A percentile compares a stretch with the other conserved stretches of the same genome.
Conservation (phyloP, 1,140 invertebrate species). For the Panagrolaimus sp. region DNA sequence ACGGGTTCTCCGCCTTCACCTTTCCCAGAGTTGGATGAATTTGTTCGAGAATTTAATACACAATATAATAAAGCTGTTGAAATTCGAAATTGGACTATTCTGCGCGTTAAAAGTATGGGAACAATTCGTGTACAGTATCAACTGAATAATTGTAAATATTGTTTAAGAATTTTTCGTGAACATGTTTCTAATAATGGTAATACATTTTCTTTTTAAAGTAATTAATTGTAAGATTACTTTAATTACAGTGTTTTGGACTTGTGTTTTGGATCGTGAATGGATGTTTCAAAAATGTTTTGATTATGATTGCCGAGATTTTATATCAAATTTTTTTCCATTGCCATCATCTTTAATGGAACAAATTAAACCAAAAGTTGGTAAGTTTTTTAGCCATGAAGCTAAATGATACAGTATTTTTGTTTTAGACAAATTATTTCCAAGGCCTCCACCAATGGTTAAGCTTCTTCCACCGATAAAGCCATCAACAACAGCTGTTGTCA, state of each 20-base stretch:
- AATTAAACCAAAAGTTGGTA: not conserved
- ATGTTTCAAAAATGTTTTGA: slow-evolving; percentile 8
- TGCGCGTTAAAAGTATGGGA: not conserved
- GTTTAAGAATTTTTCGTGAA: not conserved
- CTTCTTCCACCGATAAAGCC: too few relatives aligned
- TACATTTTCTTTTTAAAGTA: too few relatives aligned
- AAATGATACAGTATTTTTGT: too few relatives aligned
- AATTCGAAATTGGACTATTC: not conserved
- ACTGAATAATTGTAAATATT: not conserved
- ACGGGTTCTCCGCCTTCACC: not conserved
- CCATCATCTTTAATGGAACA: not conserved
- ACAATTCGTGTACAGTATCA: slow-evolving; percentile 3
- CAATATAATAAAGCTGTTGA: not conserved
- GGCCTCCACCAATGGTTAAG: too few relatives aligned
- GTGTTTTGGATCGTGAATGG: slow-evolving; percentile 2
- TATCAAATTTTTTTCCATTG: not conserved
- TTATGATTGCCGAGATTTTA: slow-evolving; percentile 3
- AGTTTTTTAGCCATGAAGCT: too few relatives aligned
- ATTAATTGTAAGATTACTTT: too few relatives aligned
- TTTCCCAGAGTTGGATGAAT: not conserved
- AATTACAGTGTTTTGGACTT: not conserved
- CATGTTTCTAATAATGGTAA: not conserved
- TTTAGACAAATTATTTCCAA: too few relatives aligned
- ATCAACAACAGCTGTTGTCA: too few relatives aligned
- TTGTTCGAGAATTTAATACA: not conserved